These are phyloP conservation scores for Carettochelys insculpta DNA, from an alignment of 2,113 vertebrate species.

Conservation along the genomic window DNA sequence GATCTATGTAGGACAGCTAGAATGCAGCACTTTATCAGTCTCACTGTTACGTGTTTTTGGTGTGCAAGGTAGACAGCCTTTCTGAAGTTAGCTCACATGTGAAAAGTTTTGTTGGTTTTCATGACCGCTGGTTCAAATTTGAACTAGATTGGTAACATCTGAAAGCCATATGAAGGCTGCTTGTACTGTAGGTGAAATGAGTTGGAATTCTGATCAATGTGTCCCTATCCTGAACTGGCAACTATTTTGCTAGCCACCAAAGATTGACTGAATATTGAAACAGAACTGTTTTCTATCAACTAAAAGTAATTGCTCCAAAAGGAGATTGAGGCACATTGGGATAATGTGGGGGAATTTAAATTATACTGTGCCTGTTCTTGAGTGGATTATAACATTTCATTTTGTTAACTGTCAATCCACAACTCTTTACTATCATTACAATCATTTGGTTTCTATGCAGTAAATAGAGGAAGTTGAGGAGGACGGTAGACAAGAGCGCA, in stretches of 20 bases:
- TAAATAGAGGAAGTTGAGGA: background rate
- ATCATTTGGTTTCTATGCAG: background rate
- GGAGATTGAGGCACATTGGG: background rate
- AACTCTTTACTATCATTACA: background rate
- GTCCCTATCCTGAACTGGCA: background rate
- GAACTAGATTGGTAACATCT: background rate
- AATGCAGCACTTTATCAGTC: background rate
- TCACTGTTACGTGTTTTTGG: no score
- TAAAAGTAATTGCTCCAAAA: background rate
- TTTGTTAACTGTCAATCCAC: background rate
- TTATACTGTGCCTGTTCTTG: background rate
- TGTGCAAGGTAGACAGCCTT: background rate
- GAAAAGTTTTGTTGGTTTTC: background rate
- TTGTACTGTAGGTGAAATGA: conserved; percentile 19
- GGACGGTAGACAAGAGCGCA: no score
- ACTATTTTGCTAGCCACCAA: background rate
- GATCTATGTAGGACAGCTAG: background rate
- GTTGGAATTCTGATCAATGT: conserved; percentile 3
- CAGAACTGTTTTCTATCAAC: background rate
- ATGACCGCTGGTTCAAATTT: background rate
- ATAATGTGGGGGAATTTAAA: background rate
- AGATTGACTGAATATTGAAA: background rate
- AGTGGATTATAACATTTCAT: background rate
- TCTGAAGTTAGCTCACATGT: background rate
- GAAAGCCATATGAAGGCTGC: background rate